A percentile compares a stretch with the other conserved stretches of the same genome.
These are phyloP conservation scores for Emmelina monodactyla DNA, from an alignment of 2,888 invertebrate species.

Conservation along the genomic window DNA sequence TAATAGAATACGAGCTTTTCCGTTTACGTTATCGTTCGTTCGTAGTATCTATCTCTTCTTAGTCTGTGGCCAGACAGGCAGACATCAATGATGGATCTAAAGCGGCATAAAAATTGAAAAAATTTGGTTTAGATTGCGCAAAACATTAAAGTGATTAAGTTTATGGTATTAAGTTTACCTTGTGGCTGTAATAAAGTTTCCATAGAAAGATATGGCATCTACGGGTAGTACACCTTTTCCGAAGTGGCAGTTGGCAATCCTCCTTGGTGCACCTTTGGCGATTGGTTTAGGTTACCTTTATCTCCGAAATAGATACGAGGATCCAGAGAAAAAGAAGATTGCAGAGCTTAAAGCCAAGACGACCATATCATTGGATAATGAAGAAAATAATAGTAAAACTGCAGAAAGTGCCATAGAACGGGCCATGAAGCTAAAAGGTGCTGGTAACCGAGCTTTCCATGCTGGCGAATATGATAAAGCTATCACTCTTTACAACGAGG, in stretches of 20 bases:
- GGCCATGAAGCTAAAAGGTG: conserved; percentile 82
- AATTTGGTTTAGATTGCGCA: conserved; percentile 16
- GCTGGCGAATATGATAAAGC: conserved; percentile 91
- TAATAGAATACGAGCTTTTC: too few species aligned
- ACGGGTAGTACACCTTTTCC: conserved; percentile 69
- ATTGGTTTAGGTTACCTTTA: conserved; percentile 84
- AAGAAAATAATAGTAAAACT: conserved; percentile 49
- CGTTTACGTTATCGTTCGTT: too few species aligned
- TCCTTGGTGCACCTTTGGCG: conserved; percentile 84
- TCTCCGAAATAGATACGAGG: conserved; percentile 67
- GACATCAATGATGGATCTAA: conserved; percentile 32
- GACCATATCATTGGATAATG: conserved; percentile 69
- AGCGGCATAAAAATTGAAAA: conserved; percentile 29
- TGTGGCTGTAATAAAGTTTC: too few species aligned
- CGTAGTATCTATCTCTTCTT: too few species aligned
- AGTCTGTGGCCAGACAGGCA: conserved; percentile 15
- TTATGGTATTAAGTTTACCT: neutral
- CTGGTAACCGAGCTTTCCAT: conserved; percentile 89
- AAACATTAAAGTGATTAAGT: neutral
- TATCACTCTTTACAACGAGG: conserved; percentile 87
- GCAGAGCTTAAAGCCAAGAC: conserved; percentile 60
- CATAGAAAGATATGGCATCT: conserved; percentile 44
- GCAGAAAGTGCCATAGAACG: conserved; percentile 71
- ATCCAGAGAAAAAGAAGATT: conserved; percentile 61
- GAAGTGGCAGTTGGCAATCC: conserved; percentile 88